phyloP scores from a whole-genome alignment of 2,113 vertebrate species.

The Mesitornis unicolor region DNA sequence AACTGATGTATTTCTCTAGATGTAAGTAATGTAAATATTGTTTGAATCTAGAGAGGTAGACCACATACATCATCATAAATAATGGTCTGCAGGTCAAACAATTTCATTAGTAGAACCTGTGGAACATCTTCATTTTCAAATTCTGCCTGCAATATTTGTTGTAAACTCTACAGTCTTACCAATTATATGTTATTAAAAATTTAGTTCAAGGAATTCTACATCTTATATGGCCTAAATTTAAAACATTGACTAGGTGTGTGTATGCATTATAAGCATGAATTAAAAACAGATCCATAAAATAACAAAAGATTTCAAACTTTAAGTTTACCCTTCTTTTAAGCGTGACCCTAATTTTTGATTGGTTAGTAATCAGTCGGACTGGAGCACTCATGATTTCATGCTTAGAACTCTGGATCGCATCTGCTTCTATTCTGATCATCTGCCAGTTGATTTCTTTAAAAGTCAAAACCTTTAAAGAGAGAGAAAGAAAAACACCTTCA shows the following conservation, averaged over 20 bases:
- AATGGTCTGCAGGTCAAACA: neutral
- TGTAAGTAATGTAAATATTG: neutral
- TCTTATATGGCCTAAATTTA: neutral
- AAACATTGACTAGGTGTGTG: neutral
- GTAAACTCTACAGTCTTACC: neutral
- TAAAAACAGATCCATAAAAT: neutral
- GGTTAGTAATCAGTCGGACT: conserved; percentile 97
- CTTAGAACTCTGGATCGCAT: conserved; percentile 93
- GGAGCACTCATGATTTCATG: conserved; percentile 95
- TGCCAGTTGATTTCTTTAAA: conserved; percentile 99
- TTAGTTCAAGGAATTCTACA: neutral
- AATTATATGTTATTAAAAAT: neutral
- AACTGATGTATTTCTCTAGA: neutral
- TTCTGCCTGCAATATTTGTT: neutral
- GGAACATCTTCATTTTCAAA: neutral
- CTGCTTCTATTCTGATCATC: conserved; percentile 98
- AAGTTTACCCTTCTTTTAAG: conserved; percentile 93
- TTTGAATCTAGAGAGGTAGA: neutral
- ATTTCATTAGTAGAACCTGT: neutral
- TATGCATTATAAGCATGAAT: neutral
- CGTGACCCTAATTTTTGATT: conserved; percentile 94
- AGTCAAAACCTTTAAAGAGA: conserved; percentile 86
- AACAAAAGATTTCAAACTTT: neutral
- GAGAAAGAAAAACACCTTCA: neutral
- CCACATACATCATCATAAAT: neutral